Evolutionary conservation across 2,888 invertebrate genomes (phyloP).

Genomic region (Hylaea fasciaria): DNA sequence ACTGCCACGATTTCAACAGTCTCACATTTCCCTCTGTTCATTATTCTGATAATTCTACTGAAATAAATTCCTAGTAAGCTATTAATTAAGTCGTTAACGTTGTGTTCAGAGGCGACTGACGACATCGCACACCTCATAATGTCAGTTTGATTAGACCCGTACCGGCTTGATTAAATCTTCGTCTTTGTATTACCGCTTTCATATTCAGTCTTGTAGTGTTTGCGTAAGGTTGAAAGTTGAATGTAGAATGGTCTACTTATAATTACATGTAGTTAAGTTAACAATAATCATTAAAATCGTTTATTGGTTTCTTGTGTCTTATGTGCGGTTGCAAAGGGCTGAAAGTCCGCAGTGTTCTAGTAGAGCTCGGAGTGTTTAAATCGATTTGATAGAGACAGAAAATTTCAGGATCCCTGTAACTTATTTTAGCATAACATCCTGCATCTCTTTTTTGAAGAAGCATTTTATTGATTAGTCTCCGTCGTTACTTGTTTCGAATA

Average conservation of each 20-base stretch:
- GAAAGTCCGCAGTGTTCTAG: background rate
- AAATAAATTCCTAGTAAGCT: conserved; percentile 30
- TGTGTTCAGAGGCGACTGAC: conserved; percentile 45
- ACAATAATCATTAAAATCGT: background rate
- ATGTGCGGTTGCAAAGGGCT: too few relatives aligned
- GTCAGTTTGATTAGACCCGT: conserved; percentile 52
- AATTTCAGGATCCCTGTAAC: background rate
- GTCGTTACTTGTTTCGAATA: too few relatives aligned
- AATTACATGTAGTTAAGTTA: background rate
- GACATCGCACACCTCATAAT: conserved; percentile 53
- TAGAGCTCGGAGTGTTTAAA: background rate
- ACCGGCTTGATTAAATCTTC: conserved; percentile 53
- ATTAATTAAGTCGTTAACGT: conserved; percentile 49
- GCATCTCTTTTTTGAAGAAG: too few relatives aligned
- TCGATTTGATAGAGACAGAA: background rate
- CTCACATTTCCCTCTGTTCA: conserved; percentile 23
- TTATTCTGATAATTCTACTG: conserved; percentile 15
- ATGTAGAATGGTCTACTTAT: conserved; percentile 1
- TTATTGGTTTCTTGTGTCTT: too few relatives aligned
- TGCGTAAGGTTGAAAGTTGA: conserved; percentile 15
- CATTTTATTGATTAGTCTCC: too few relatives aligned
- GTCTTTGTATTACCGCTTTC: conserved; percentile 26
- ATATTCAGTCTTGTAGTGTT: conserved; percentile 9
- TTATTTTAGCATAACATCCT: background rate
- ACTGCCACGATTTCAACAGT: conserved; percentile 13